Conservation (phyloP, 2,797 vertebrate species). For the Pteropus rufus region DNA sequence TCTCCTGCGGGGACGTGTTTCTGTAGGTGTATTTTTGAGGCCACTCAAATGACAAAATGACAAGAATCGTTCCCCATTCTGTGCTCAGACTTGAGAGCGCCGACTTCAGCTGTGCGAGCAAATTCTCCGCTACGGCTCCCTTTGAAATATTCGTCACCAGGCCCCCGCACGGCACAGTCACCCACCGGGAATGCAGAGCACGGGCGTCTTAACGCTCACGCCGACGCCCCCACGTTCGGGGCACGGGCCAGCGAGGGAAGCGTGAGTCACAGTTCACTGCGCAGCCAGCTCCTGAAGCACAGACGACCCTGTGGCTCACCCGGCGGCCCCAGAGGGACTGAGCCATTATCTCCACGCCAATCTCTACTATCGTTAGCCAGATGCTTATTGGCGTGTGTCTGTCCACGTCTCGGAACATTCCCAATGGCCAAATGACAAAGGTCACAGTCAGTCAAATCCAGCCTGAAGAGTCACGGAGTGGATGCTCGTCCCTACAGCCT, state of each 20-base stretch:
- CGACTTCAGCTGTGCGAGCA: constrained; percentile 20
- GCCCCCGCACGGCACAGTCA: neutral
- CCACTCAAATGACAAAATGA: neutral
- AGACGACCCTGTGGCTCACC: neutral
- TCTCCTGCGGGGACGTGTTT: accelerated
- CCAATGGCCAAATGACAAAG: neutral
- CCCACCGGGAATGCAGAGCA: neutral
- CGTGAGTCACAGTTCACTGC: neutral
- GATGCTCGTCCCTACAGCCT: neutral
- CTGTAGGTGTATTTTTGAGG: neutral
- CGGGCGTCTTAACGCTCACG: neutral
- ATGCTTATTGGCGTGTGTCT: constrained; percentile 40
- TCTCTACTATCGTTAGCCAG: neutral
- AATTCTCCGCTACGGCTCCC: neutral
- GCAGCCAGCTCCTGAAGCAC: neutral
- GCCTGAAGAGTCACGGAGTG: accelerated
- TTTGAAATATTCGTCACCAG: constrained; percentile 24
- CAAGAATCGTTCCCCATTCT: neutral
- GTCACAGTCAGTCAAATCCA: neutral
- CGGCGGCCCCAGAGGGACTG: neutral
- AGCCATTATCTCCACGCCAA: neutral
- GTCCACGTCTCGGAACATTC: neutral
- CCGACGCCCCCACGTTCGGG: neutral
- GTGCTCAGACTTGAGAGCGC: neutral
- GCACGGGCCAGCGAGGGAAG: neutral